phyloP scores from a whole-genome alignment of 1,140 invertebrate genomes.

The Lucilia cuprina region DNA sequence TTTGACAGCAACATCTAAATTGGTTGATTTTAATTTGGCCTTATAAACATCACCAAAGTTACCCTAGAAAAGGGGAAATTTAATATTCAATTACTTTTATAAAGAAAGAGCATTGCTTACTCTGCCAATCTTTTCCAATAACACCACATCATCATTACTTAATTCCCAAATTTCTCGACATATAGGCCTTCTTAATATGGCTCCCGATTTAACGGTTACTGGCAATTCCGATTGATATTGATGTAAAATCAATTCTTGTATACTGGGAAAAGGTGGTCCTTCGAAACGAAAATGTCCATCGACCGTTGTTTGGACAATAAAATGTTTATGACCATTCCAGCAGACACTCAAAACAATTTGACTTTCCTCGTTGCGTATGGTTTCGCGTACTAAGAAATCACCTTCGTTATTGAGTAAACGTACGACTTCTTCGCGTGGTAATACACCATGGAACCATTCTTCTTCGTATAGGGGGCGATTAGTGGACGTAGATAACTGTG shows the following conservation, averaged over 20 bases:
- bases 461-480: slow-evolving; percentile 79
- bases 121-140: slow-evolving; percentile 93
- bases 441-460: slow-evolving; percentile 97
- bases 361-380: slow-evolving; percentile 89
- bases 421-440: slow-evolving; percentile 95
- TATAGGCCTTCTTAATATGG: slow-evolving; percentile 86
- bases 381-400: slow-evolving; percentile 94
- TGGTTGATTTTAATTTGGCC: slow-evolving; percentile 82
- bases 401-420: slow-evolving; percentile 86
- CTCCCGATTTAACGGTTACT: slow-evolving; percentile 91
- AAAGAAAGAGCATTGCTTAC: slow-evolving; percentile 68
- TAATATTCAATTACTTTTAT: no score
- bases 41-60: slow-evolving; percentile 98
- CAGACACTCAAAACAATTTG: slow-evolving; percentile 94
- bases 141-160: slow-evolving; percentile 93
- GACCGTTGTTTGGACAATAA: slow-evolving; percentile 93
- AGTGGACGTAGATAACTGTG: slow-evolving; percentile 59
- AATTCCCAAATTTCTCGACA: slow-evolving; percentile 94
- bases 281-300: slow-evolving; percentile 95
- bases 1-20: slow-evolving; percentile 92
- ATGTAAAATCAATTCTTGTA: slow-evolving; percentile 88
- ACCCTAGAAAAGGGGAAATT: slow-evolving; percentile 66
- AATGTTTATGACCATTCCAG: slow-evolving; percentile 96
- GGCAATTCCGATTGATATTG: slow-evolving; percentile 84
- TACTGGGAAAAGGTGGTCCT: slow-evolving; percentile 89